A percentile compares a stretch with the other conserved stretches of the same genome.
These are phyloP conservation scores for Microplitis manilae DNA, from an alignment of 2,888 invertebrate species.

Conservation along the genomic window DNA sequence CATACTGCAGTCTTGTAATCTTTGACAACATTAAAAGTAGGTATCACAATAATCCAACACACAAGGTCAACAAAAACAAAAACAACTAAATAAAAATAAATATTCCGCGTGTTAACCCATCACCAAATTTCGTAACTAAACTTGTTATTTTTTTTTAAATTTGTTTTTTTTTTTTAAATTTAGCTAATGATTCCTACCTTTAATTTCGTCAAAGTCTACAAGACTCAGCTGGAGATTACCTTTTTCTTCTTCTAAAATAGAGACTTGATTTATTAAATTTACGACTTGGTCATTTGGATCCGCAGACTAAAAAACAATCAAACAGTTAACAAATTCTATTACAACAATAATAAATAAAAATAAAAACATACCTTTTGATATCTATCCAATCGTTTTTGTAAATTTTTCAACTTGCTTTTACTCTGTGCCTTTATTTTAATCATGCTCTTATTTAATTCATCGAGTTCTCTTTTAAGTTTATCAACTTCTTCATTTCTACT, in stretches of 20 bases:
- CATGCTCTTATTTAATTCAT: slow-evolving; percentile 83
- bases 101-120: slow-evolving; percentile 55
- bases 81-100: slow-evolving; percentile 24
- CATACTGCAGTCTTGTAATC: slow-evolving; percentile 56
- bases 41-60: slow-evolving; percentile 59
- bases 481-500: slow-evolving; percentile 65
- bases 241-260: slow-evolving; percentile 91
- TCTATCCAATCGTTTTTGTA: slow-evolving; percentile 78
- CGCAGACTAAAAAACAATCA: slow-evolving; percentile 75
- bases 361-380: slow-evolving; percentile 66
- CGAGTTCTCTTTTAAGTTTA: slow-evolving; percentile 80
- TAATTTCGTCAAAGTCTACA: slow-evolving; percentile 84
- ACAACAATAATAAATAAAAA: slow-evolving; percentile 21
- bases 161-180: slow-evolving; percentile 45
- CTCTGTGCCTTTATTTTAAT: slow-evolving; percentile 83
- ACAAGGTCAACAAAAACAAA: slow-evolving; percentile 31
- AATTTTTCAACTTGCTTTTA: slow-evolving; percentile 81
- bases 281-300: slow-evolving; percentile 81
- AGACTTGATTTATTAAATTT: slow-evolving; percentile 82
- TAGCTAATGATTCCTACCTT: slow-evolving; percentile 74
- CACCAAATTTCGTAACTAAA: slow-evolving; percentile 53
- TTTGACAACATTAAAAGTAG: slow-evolving; percentile 71
- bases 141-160: background rate
- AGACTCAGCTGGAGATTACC: slow-evolving; percentile 90
- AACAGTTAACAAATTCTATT: slow-evolving; percentile 16